A percentile compares a stretch with the other conserved stretches of the same genome.
Conservation (phyloP, 2,888 invertebrate species). For the Apocheima hispidaria region DNA sequence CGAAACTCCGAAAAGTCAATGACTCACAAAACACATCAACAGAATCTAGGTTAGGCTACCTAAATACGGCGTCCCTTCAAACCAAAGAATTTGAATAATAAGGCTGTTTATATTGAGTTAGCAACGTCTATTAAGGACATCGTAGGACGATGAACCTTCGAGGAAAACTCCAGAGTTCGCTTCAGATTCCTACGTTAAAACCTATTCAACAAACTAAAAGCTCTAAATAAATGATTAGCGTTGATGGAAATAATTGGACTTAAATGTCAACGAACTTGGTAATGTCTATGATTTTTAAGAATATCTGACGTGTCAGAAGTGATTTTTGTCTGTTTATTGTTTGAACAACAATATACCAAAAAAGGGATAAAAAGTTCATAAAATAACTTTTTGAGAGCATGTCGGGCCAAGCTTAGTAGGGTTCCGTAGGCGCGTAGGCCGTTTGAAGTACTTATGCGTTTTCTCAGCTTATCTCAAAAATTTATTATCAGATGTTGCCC, state of each 20-base stretch:
- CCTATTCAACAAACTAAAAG: constrained; percentile 11
- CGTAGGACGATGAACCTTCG: constrained; percentile 31
- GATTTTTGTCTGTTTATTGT: neutral
- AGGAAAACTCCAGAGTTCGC: constrained; percentile 17
- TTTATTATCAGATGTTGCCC: too few species aligned
- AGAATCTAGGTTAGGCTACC: constrained; percentile 22
- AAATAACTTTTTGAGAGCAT: too few species aligned
- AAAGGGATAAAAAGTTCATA: too few species aligned
- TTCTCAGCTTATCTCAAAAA: too few species aligned
- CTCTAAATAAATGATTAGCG: constrained; percentile 16
- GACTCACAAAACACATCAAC: constrained; percentile 14
- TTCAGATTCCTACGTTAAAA: constrained; percentile 6
- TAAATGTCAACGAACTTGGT: constrained; percentile 9
- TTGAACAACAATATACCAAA: too few species aligned
- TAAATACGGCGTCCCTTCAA: constrained; percentile 24
- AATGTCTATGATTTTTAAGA: neutral
- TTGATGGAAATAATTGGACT: constrained; percentile 9
- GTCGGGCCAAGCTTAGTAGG: too few species aligned
- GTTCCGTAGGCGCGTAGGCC: too few species aligned
- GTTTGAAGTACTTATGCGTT: too few species aligned
- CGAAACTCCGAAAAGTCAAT: constrained; percentile 5
- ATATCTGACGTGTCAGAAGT: neutral
- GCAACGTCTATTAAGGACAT: constrained; percentile 29
- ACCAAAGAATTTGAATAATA: constrained; percentile 29
- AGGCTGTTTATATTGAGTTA: constrained; percentile 32